These are phyloP conservation scores for Gobionotothen gibberifrons DNA, from an alignment of 2,797 vertebrate species.

Conservation along the genomic window DNA sequence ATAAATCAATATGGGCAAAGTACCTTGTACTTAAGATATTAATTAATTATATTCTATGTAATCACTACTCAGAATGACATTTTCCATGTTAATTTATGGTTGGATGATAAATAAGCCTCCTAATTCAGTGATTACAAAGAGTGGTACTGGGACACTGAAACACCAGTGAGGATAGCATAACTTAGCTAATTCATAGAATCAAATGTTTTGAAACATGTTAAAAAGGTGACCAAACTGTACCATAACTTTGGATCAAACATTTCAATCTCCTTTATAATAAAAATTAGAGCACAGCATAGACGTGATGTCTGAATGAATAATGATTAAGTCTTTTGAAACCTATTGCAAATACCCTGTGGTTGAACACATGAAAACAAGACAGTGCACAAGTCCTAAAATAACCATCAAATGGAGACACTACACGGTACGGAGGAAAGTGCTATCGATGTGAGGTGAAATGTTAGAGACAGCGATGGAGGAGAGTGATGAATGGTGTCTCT, in stretches of 20 bases:
- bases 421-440: slow-evolving; percentile 61
- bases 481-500: slow-evolving; percentile 32
- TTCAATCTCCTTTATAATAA: slow-evolving; percentile 33
- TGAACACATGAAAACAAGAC: slow-evolving; percentile 46
- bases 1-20: slow-evolving; percentile 58
- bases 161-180: slow-evolving; percentile 39
- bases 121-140: slow-evolving; percentile 47
- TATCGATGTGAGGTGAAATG: slow-evolving; percentile 59
- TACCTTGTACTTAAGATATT: slow-evolving; percentile 73
- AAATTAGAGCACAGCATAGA: slow-evolving; percentile 38
- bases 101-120: slow-evolving; percentile 54
- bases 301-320: slow-evolving; percentile 30
- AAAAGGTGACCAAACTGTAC: slow-evolving; percentile 39
- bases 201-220: slow-evolving; percentile 57
- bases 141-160: slow-evolving; percentile 48
- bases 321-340: slow-evolving; percentile 41
- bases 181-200: slow-evolving; percentile 73
- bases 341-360: slow-evolving; percentile 59
- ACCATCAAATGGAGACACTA: slow-evolving; percentile 48
- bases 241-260: slow-evolving; percentile 38
- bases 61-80: slow-evolving; percentile 42
- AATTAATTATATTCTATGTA: slow-evolving; percentile 61
- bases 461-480: slow-evolving; percentile 34
- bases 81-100: slow-evolving; percentile 47
- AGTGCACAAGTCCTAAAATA: slow-evolving; percentile 46